Conservation (phyloP, 2,888 invertebrate species). For the Eueremaeus valkanovi region DNA sequence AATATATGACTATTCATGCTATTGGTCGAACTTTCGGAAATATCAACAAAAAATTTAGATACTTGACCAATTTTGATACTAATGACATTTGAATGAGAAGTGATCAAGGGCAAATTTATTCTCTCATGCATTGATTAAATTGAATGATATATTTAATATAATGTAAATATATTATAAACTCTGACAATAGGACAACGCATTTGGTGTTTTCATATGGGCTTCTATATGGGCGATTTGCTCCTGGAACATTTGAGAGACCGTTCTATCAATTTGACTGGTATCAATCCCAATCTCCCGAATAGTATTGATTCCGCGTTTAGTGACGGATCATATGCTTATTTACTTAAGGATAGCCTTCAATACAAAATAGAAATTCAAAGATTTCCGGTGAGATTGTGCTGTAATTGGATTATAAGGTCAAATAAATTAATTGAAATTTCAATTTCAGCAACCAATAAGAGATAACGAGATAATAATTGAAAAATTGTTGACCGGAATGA, state of each 20-base stretch:
- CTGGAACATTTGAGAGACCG: background rate
- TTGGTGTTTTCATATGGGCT: background rate
- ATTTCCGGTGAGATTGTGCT: background rate
- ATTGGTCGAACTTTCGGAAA: too few relatives aligned
- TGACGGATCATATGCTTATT: background rate
- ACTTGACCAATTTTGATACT: too few relatives aligned
- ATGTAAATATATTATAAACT: background rate
- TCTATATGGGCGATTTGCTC: background rate
- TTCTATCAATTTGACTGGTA: background rate
- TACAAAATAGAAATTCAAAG: background rate
- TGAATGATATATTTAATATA: too few relatives aligned
- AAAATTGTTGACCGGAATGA: background rate
- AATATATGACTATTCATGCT: too few relatives aligned
- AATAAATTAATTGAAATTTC: too few relatives aligned
- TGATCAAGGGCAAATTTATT: too few relatives aligned
- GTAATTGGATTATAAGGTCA: background rate
- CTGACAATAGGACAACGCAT: background rate
- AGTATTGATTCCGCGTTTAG: conserved; percentile 12
- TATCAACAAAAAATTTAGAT: too few relatives aligned
- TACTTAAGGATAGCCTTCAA: background rate
- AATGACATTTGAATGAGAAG: too few relatives aligned
- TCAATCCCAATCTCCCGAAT: background rate
- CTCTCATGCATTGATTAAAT: background rate
- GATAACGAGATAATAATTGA: background rate
- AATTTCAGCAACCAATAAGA: background rate